Base-by-base conservation (phyloP, 2,797 vertebrate genomes). In the Meda fulgida region DNA sequence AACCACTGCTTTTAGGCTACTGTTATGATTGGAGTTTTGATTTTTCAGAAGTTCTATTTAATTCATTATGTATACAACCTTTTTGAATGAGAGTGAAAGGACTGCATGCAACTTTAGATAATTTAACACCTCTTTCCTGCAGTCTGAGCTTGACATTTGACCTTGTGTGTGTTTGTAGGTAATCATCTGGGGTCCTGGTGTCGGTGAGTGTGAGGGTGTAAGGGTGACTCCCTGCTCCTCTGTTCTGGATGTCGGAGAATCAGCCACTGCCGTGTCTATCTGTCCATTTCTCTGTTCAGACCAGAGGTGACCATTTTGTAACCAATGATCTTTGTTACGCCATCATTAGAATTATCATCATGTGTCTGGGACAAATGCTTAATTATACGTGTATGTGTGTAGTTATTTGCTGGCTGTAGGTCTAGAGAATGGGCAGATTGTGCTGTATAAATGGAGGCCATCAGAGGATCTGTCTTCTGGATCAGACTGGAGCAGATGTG, bases 401-500 rank as follows among this genome's bases (percentile, higher is more conserved):
- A 99, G 98, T 78, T 99, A 97, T n/a, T 88, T 99, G 86, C 63
- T 98, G 81, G 97, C 97, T 18, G 91, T 97, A 86, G 98, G 98
- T 66, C 93, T 99, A 91, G 98, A 99, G 83, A 91, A 90, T 29
- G 98, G 98, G 70, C 95, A 92, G 89, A 97, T 99, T 87, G 79
- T 91, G 46, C 91, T 99, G 85, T 97, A 96, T 88, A 96, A 94
- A 1, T 99, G 98, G 97, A 95, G 91, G 66, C 93, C 93, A 58
- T 89, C 87, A 53, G 89, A 89, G 53, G 91, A 96, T 80, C 87
- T 91, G 34, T 91, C 92, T 58, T 86, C 91, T 85, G 88, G 89
- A 88, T 88, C 90, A 13, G 97, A 97, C 87, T 99, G 98, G 98
- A 94, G 80, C 72, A 87, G 36, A 34, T 96, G 93, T 90, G 86